phyloP scores from a whole-genome alignment of 2,113 vertebrate species.

The Maccullochella peelii region DNA sequence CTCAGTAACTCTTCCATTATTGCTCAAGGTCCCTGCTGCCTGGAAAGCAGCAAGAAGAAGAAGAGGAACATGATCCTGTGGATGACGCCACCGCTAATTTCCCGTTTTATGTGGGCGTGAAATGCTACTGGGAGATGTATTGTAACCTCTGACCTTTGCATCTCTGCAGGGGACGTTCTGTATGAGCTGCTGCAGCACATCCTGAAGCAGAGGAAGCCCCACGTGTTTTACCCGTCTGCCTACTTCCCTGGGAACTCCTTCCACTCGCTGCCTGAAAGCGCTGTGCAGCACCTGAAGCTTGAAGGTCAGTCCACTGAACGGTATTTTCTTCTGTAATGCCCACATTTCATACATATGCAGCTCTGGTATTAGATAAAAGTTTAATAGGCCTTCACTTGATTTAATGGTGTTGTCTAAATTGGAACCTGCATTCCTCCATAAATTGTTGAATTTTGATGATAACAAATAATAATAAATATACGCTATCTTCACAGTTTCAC shows the following conservation, averaged over 20 bases:
- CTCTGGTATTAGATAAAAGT: background rate
- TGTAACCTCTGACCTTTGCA: conserved; percentile 55
- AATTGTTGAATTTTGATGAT: too few relatives aligned
- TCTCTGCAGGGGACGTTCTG: conserved; percentile 92
- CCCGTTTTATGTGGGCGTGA: background rate
- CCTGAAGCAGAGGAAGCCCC: conserved; percentile 95
- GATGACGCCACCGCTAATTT: conserved; percentile 13
- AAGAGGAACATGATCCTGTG: background rate
- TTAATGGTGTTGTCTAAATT: too few relatives aligned
- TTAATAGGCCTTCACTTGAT: background rate
- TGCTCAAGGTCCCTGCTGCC: conserved; percentile 48
- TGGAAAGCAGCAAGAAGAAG: conserved; percentile 37
- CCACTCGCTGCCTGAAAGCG: conserved; percentile 88
- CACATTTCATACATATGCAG: background rate
- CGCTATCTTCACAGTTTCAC: background rate
- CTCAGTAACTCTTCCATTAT: conserved; percentile 39
- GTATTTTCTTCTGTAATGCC: background rate
- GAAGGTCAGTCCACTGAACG: conserved; percentile 86
- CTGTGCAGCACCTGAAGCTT: conserved; percentile 91
- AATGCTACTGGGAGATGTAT: background rate
- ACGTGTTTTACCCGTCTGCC: conserved; percentile 88
- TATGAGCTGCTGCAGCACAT: conserved; percentile 99
- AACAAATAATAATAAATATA: background rate
- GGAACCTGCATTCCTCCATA: background rate
- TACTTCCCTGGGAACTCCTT: conserved; percentile 95